phyloP scores from a whole-genome alignment of 2,113 vertebrate species.

The Hemicordylus capensis region DNA sequence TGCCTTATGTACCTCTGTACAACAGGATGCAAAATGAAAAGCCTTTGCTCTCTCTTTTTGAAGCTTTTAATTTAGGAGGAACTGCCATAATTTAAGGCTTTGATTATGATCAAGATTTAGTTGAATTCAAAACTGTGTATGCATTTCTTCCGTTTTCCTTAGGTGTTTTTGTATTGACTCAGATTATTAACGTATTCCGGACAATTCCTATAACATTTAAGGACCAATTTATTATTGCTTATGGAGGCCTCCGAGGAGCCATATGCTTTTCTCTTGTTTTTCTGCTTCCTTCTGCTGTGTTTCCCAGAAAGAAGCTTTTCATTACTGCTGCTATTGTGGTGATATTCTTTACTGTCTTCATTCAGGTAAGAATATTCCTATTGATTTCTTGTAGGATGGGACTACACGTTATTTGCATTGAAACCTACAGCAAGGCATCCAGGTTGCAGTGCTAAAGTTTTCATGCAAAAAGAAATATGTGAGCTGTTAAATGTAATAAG shows the following conservation, averaged over 20 bases:
- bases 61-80: too few species aligned
- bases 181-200: slow-evolving; percentile 95
- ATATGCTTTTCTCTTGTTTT: slow-evolving; percentile 95
- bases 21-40: neutral
- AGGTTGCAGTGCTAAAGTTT: neutral
- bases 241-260: slow-evolving; percentile 93
- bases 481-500: neutral
- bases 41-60: neutral
- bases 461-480: neutral
- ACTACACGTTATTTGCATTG: neutral
- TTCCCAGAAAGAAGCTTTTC: slow-evolving; percentile 89
- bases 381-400: neutral
- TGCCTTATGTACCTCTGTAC: neutral
- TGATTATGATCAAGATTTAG: neutral
- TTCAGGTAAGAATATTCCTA: slow-evolving; percentile 82
- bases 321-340: slow-evolving; percentile 91
- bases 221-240: slow-evolving; percentile 96
- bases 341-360: slow-evolving; percentile 96
- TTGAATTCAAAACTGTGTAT: neutral
- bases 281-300: slow-evolving; percentile 86
- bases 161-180: slow-evolving; percentile 94
- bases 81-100: neutral
- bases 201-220: slow-evolving; percentile 93
- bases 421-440: neutral
- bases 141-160: slow-evolving; percentile 43